Evolutionary conservation across 2,113 vertebrate species (phyloP), one percentile per base, ranked within the genome.

Genomic region (Esox niger): DNA sequence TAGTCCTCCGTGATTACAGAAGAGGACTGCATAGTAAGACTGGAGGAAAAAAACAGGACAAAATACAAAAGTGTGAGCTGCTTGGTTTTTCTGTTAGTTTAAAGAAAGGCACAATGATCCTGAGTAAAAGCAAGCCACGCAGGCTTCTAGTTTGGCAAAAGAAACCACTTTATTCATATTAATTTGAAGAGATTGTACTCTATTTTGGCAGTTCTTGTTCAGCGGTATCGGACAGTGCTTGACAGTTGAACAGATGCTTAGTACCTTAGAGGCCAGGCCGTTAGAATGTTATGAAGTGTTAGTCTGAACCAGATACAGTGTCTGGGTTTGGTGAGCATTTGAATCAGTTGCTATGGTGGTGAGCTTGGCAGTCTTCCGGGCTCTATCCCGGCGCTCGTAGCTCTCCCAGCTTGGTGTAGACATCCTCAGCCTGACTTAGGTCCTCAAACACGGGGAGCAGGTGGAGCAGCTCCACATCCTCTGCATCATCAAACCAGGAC

Each of bases 401-500:
- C 81, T 94, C 92, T 80, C 92, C 92, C 61, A 95, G 92, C 82
- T 88, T 91, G 76, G 90, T 78, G 79, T 94, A 96, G 77, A 95
- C 88, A 27, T 95, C 84, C 8, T 95, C 94, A 0, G 93, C 88
- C 70, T 87, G 88, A 8, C 95, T 95, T 11, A 96, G 84, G 77
- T 95, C 94, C 85, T 96, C 94, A 49, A 96, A 95, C 76, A 95
- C 86, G 0, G 95, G 94, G 74, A 96, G 90, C 38, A 96, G 90
- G 76, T 93, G 93, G 72, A 95, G 91, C 82, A 96, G 88, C 80
- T 96, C 95, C 0, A 91, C 91, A 57, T 96, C 95, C 4, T 92
- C 92, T 86, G 93, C 90, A 74, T 96, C 94, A n/a, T 96, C 94
- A 74, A 96, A 95, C 95, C 95, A 96, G 10, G 95, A 96, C 85